Base-by-base conservation (phyloP, 2,888 invertebrate species). In the Noctua janthina region DNA sequence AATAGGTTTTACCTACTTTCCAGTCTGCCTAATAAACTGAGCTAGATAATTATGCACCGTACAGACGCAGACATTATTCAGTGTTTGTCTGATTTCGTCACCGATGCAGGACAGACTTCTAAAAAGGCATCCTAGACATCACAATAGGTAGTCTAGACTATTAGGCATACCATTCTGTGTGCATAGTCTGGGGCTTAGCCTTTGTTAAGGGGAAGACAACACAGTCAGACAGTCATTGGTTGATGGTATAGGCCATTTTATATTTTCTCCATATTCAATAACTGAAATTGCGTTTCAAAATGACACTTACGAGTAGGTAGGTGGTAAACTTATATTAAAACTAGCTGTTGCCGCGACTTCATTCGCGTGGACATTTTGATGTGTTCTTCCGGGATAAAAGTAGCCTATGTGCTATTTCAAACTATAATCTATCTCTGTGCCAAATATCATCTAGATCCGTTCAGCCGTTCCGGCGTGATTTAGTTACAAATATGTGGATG, bases 81-180 rank as follows among this genome's bases (percentile, higher is more conserved):
- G 67, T 29, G 66, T 59, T 67, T 81, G 89, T 88, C 86, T 81
- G 76, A 74, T 85, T 81, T 81, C 88, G 88, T 85, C 82, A 89
- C 46, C 85, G 85, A 83, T 83, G 88, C 84, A 89, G 84, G 86
- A 82, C 87, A 86, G 92, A 93, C 92, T 93, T 83, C 89, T 93
- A 93, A 93, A 92, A 92, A 92, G 92, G 92, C 76, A 75, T 84
- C 88, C 92, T 92, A 93, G 92, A 91, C 91, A 87, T 76, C 75
- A 91, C 90, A 91, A 92, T 92, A n/a, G 49, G 39, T 69, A 81
- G 91, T 84, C 85, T 90, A 86, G 87, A 87, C 92, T 88, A 93
- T 93, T 93, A 94, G 92, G 93, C 91, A 93, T 92, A 91, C 91
- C 83, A 92, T 92, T 91, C 85, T 86, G 89, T 92, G 92, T 92